Base-by-base conservation (phyloP, 2,797 vertebrate species). In the Danionella dracula region DNA sequence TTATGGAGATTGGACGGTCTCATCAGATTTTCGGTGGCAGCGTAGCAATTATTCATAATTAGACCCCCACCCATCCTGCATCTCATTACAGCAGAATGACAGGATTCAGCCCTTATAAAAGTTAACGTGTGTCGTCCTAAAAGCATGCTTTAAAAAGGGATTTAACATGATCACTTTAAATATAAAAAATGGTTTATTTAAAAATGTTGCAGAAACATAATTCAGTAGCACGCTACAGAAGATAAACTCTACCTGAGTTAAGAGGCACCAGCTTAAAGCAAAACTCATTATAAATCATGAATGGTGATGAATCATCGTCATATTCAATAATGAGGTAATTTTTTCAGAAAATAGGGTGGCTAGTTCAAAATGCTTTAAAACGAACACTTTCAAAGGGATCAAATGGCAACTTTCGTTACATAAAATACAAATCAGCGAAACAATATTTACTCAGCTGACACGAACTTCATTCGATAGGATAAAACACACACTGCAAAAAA, bases 31-130 rank as follows among this genome's bases (percentile, higher is more conserved):
- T 77, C 76, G 63, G 76, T 72, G 67, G 70, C 82, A 83, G 66
- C 75, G 48, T 83, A 85, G 65, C 79, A 84, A 86, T 86, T 77
- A 11, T 70, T 41, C 83, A 75, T 78, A 81, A 86, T 85, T 83
- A 71, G 81, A 75, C 83, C 79, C 75, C 45, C 61, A 55, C 60
- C 66, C 69, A 16, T 71, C 50, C 34, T 21, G 49, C 23, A 70
- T 65, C 37, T 70, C 8, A 76, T 57, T 49, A 66, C 20, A 16
- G 2, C 6, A 27, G 6, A 27, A 27, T 27, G 23, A 27, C 23
- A 27, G 23, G 23, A 27, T 3, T 27, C 6, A 3, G 23, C 23
- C 23, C n/a, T n/a, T n/a, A n/a, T n/a, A n/a, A n/a, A n/a, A n/a
- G n/a, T n/a, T n/a, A n/a, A n/a, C n/a, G n/a, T n/a, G n/a, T n/a